These are phyloP conservation scores for Glyphotaelius pellucidus DNA, from an alignment of 2,888 invertebrate species.

Conservation along the genomic window DNA sequence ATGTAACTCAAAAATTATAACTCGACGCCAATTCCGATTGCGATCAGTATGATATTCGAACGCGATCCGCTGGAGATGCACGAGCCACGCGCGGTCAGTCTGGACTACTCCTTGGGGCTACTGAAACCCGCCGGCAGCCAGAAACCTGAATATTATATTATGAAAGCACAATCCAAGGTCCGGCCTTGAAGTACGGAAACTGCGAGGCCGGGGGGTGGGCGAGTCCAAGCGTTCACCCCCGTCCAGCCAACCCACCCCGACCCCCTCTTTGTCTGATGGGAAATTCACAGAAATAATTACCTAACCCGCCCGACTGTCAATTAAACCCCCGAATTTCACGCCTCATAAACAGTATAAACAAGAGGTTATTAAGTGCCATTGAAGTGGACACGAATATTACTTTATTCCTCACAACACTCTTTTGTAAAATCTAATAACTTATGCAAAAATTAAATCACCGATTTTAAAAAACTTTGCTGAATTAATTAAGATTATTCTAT, in stretches of 20 bases:
- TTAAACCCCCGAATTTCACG: slow-evolving; percentile 50
- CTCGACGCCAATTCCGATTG: not conserved
- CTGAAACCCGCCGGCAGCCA: not conserved
- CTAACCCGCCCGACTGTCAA: slow-evolving; percentile 21
- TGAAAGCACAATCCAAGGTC: slow-evolving; percentile 53
- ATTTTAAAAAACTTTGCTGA: not conserved
- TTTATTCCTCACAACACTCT: slow-evolving; percentile 16
- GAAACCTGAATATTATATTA: slow-evolving; percentile 29
- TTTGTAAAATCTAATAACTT: not conserved
- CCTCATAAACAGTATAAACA: slow-evolving; percentile 35
- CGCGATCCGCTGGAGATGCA: slow-evolving; percentile 26
- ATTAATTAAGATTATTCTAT: not conserved
- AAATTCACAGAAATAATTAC: slow-evolving; percentile 17
- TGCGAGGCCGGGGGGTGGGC: slow-evolving; percentile 61
- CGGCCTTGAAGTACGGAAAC: slow-evolving; percentile 65
- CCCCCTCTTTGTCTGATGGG: slow-evolving; percentile 18
- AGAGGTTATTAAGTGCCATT: slow-evolving; percentile 9
- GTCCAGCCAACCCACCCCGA: slow-evolving; percentile 46
- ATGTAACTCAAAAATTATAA: not conserved
- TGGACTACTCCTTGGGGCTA: not conserved
- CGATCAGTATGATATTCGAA: not conserved
- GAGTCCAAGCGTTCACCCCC: slow-evolving; percentile 55
- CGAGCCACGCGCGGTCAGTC: slow-evolving; percentile 20
- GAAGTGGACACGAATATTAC: slow-evolving; percentile 4
- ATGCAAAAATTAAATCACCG: not conserved